Evolutionary conservation across 1,140 invertebrate species (phyloP).

Genomic region (Leptopilina clavipes): DNA sequence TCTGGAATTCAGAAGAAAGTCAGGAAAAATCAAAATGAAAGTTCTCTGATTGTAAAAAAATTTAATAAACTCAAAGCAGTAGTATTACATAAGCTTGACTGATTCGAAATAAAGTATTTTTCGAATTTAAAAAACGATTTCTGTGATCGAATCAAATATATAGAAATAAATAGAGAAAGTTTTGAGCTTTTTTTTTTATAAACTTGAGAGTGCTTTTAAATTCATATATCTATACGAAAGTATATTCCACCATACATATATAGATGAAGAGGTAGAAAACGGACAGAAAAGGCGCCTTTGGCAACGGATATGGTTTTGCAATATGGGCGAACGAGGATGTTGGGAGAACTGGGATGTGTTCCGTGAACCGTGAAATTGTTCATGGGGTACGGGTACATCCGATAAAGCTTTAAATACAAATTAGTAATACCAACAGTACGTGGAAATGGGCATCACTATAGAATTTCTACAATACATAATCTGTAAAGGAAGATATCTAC

Average conservation of each 20-base stretch:
- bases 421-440: slow-evolving; percentile 61
- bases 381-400: slow-evolving; percentile 61
- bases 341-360: slow-evolving; percentile 56
- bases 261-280: background rate
- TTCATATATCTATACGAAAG: background rate
- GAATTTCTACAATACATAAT: background rate
- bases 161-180: background rate
- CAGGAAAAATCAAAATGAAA: too few species aligned
- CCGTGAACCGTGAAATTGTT: slow-evolving; percentile 71
- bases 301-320: slow-evolving; percentile 44
- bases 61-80: too few species aligned
- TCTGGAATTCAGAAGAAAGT: too few species aligned
- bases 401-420: slow-evolving; percentile 74
- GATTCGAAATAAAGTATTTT: too few species aligned
- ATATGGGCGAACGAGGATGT: slow-evolving; percentile 46
- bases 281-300: background rate
- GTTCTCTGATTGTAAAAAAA: too few species aligned
- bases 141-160: background rate
- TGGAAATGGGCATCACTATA: slow-evolving; percentile 47
- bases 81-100: too few species aligned
- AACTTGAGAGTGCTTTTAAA: background rate
- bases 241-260: background rate
- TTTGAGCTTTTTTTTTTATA: background rate
- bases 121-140: too few species aligned
- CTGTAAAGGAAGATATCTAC: background rate